These are phyloP conservation scores for Micromesistius poutassou DNA, from an alignment of 2,797 vertebrate genomes.

Conservation along the genomic window DNA sequence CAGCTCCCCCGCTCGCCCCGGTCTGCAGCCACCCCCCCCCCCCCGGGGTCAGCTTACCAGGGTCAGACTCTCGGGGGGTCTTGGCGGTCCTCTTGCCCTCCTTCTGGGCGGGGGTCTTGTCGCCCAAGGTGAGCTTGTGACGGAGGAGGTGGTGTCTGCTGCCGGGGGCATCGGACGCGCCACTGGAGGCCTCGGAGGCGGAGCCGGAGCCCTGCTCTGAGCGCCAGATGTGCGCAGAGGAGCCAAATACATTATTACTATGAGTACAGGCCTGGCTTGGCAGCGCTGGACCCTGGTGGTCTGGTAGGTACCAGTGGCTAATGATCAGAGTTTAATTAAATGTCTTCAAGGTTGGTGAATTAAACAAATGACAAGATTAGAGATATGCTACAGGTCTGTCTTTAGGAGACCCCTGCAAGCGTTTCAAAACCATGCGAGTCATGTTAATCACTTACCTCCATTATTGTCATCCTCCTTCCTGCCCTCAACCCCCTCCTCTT, in stretches of 20 bases:
- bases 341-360: neutral
- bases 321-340: neutral
- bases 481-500: neutral
- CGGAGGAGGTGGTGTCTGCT: slow-evolving; percentile 85
- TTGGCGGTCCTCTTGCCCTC: slow-evolving; percentile 62
- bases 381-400: neutral
- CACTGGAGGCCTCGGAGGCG: slow-evolving; percentile 72
- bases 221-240: neutral
- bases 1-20: neutral
- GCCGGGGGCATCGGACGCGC: slow-evolving; percentile 61
- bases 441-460: slow-evolving; percentile 56
- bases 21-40: neutral
- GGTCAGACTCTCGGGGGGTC: slow-evolving; percentile 23
- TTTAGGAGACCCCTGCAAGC: neutral
- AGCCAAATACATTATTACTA: neutral
- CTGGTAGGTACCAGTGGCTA: neutral
- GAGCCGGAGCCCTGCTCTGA: slow-evolving; percentile 57
- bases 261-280: neutral
- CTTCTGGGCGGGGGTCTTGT: slow-evolving; percentile 47
- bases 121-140: slow-evolving; percentile 81
- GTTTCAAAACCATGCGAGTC: neutral
- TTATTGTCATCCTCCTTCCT: slow-evolving; percentile 37
- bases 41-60: neutral
- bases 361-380: neutral
- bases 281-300: neutral